Conservation (phyloP, 1,140 invertebrate genomes). For the Bombus fervidus region DNA sequence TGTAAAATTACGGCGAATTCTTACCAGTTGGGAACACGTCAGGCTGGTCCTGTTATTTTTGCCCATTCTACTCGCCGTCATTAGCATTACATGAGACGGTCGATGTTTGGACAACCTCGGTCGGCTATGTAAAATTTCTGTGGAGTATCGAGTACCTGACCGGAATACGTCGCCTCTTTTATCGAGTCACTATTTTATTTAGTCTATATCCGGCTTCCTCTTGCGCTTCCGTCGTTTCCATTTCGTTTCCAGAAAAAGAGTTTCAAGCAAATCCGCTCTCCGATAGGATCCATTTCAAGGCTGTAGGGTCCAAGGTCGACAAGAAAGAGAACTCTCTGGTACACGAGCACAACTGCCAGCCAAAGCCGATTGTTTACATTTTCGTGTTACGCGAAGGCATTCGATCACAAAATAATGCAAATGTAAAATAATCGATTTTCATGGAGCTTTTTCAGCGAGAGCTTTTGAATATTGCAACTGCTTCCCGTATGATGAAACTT, state of each 20-base stretch:
- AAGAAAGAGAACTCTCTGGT: conserved; percentile 14
- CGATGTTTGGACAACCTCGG: neutral
- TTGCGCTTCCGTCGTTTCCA: neutral
- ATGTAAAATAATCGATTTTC: too few relatives aligned
- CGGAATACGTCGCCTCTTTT: neutral
- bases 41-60: neutral
- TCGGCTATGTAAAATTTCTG: neutral
- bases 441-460: too few relatives aligned
- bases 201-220: neutral
- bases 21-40: neutral
- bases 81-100: conserved; percentile 22
- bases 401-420: too few relatives aligned
- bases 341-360: neutral
- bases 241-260: neutral
- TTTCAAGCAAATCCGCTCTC: conserved; percentile 14
- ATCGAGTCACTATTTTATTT: conserved; percentile 33
- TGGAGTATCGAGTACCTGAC: neutral
- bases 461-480: too few relatives aligned
- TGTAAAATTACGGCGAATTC: neutral
- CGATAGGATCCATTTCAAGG: conserved; percentile 41
- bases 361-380: neutral
- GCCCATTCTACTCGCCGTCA: neutral
- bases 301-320: conserved; percentile 22
- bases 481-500: too few relatives aligned
- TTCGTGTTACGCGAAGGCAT: too few relatives aligned